Base-by-base conservation (phyloP, 2,888 invertebrate species). In the Dolichomitus sp. region DNA sequence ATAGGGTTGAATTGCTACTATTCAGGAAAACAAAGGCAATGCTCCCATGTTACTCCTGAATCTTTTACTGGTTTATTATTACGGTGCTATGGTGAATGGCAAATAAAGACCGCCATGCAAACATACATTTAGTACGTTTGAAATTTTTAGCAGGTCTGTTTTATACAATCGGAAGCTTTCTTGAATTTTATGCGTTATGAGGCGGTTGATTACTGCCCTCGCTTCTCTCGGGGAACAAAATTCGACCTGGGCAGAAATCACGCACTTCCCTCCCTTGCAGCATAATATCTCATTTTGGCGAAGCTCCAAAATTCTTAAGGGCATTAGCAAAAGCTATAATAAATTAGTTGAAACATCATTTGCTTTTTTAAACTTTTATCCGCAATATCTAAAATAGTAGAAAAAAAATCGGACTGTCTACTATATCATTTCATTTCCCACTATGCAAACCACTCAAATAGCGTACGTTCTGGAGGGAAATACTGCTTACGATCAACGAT, bases 401-500 rank as follows among this genome's bases (percentile, higher is more conserved):
- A 14, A 57, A 70, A 42, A 23, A 30, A 17, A n/a, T 5, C 4
- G 23, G 23, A 17, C 30, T 48, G 33, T 61, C 9, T 48, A 37
- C 48, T 27, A 50, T 30, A 65, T 59, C 54, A 33, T 80, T 76
- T 66, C 66, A 48, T 61, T 65, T 54, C 37, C 50, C 37, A 48
- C 48, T 40, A 23, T 45, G 63, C 19, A 50, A 78, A 77, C 72
- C 66, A 72, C 80, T 76, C 82, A 66, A 61, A 68, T 66, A 54
- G 19, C 59, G 59, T 17, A 30, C 14, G 59, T 48, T 74, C 83
- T 27, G 50, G 61, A 52, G 72, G 50, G 37, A 45, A 80, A 73
- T 73, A 69, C 72, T 73, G 54, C 80, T 80, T 80, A 80, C 65
- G 76, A 77, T 77, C 72, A 68, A 73, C 80, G 69, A 69, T 70